A percentile compares a stretch with the other conserved stretches of the same genome.
These are phyloP conservation scores for Triplophysa tibetana DNA, from an alignment of 2,113 vertebrate species.

Conservation along the genomic window DNA sequence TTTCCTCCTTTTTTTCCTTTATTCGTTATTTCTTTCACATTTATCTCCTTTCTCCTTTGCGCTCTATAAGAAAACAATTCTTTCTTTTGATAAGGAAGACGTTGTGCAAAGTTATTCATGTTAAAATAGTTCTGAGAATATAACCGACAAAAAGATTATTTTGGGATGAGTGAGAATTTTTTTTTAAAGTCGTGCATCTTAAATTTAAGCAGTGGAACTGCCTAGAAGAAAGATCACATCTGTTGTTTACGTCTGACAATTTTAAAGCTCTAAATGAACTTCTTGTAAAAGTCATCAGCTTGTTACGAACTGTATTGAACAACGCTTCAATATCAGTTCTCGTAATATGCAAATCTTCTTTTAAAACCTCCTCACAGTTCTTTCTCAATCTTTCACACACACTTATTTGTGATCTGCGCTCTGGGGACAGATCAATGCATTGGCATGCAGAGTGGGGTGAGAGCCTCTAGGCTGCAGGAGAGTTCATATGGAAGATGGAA, in stretches of 20 bases:
- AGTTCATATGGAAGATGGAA: conserved; percentile 39
- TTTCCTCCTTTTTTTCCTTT: too few species aligned
- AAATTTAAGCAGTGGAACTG: neutral
- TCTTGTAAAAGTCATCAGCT: conserved; percentile 13
- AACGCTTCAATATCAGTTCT: neutral
- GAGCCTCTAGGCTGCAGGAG: conserved; percentile 5
- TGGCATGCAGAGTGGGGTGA: neutral
- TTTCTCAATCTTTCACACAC: neutral
- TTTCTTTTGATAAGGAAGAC: neutral
- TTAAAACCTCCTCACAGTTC: neutral
- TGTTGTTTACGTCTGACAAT: conserved; percentile 28
- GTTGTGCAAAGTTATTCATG: neutral
- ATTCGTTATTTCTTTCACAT: too few species aligned
- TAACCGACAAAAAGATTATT: conserved; percentile 23
- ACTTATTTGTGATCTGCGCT: conserved; percentile 7
- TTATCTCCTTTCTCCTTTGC: too few species aligned
- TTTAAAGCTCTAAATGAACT: neutral
- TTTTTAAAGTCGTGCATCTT: neutral
- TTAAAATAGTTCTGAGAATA: conserved; percentile 15
- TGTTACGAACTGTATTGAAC: neutral
- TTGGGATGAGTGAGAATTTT: neutral
- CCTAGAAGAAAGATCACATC: neutral
- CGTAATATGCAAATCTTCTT: neutral
- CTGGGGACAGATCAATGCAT: conserved; percentile 3
- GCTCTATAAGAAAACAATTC: too few species aligned